Evolutionary conservation across 2,888 invertebrate genomes (phyloP), one percentile per base, ranked within the genome.

Genomic region (Leptogaster cylindrica): DNA sequence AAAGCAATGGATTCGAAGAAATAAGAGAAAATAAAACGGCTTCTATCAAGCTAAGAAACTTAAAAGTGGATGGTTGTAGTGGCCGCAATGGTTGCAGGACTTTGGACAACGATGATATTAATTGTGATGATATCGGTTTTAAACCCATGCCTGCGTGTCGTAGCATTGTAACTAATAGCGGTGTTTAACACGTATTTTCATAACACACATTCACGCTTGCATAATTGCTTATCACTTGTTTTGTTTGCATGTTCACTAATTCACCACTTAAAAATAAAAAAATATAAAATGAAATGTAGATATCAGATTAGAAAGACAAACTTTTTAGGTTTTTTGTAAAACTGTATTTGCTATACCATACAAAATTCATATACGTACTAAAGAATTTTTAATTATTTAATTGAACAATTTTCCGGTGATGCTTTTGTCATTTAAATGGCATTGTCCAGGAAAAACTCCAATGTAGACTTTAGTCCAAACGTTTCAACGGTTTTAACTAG

Each of bases 91-190:
- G 64, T 63, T 63, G 71, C 14, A 67, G 31, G 8, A 20, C 12
- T 5, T 16, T 51, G 12, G 8, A n/a, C 23, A 66, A 39, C 48
- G 55, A 33, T 18, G 39, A 20, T 36, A 31, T 14, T n/a, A n/a
- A n/a, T 66, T 28, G n/a, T 46, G 23, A 14, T 44, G 46, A 44
- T 14, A 28, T 7, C 20, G 58, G 25, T 20, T 58, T 36, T 23
- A 58, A 67, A 28, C 71, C 71, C 20, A 65, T 71, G 46, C 71
- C 71, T 63, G 71, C 71, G 28, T 52, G 52, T 65, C 71, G 71
- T 51, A 70, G 67, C 67, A 55, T 71, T 46, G 61, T 71, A 68
- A 39, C 58, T 28, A 71, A 71, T 51, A 67, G 70, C 68, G 68
- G 33, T 66, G 71, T 71, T 68, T 71, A 41, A 65, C 27, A 25